Base-by-base conservation (phyloP, 2,888 invertebrate genomes). In the Brachynemurus nebulosus region DNA sequence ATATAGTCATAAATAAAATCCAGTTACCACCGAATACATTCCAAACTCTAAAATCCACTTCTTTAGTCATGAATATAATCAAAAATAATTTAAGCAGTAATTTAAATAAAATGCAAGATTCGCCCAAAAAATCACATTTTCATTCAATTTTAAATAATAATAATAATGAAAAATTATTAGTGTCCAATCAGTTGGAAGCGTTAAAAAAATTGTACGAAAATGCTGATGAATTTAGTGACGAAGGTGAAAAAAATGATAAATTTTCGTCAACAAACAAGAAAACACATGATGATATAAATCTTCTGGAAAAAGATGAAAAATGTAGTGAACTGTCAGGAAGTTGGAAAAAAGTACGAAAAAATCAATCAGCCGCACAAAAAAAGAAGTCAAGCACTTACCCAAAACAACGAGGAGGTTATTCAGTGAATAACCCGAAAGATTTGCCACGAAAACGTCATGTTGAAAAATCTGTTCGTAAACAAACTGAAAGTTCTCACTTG, bases 231-330 rank as follows among this genome's bases (percentile, higher is more conserved):
- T 65, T 67, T 43, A 69, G 69, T 42, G 71, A 70, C 50, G 61
- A 58, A 40, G 68, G 66, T 47, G 73, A 66, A 52, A 52, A 53
- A 45, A 73, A 74, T 4, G 76, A 76, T 53, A 74, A 75, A 54
- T 76, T 76, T 56, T 76, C 76, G 1, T 69, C 74, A 51, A 66
- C 66, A 3, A 67, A 73, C 54, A 72, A 74, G 64, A n/a, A n/a
- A n/a, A n/a, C n/a, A n/a, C n/a, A n/a, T n/a, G n/a, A n/a, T n/a
- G n/a, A n/a, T n/a, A n/a, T n/a, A n/a, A n/a, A n/a, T n/a, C n/a
- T n/a, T n/a, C 40, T 37, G 36, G 47, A 47, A 14, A 45, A 51
- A 8, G 59, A 62, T 23, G 61, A 61, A 25, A 54, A 50, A 41
- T 63, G 60, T 47, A 66, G 64, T 49, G 64, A 66, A 23, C 54